phyloP scores from a whole-genome alignment of 1,140 invertebrate species.

The Piezodorus guildinii region DNA sequence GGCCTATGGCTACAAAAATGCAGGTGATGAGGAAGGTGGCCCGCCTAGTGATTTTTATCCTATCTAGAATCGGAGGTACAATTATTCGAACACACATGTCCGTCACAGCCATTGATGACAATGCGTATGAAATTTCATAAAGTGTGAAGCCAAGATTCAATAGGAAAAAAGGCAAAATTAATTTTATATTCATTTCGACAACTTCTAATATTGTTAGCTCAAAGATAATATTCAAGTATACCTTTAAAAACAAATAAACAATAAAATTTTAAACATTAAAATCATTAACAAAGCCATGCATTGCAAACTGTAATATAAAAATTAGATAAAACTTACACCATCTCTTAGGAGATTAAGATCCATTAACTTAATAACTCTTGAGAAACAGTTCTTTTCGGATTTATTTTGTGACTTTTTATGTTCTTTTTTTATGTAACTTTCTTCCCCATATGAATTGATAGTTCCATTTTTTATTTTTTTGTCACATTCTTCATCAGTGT shows the following conservation, averaged over 20 bases:
- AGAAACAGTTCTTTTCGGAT: conserved; percentile 51
- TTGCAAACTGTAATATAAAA: too few species aligned
- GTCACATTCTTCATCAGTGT: too few species aligned
- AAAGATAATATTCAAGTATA: conserved; percentile 51
- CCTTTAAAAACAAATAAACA: conserved; percentile 24
- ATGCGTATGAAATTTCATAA: conserved; percentile 30
- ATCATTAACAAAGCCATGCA: too few species aligned
- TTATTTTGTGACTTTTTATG: too few species aligned
- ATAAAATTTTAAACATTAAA: too few species aligned
- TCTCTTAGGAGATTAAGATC: conserved; percentile 54
- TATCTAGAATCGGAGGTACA: conserved; percentile 57
- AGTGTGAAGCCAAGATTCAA: conserved; percentile 47
- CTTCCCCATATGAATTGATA: too few species aligned
- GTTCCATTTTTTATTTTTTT: too few species aligned
- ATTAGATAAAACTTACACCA: conserved; percentile 29
- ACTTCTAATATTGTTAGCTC: conserved; percentile 52
- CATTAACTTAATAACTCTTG: conserved; percentile 48
- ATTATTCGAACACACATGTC: conserved; percentile 25
- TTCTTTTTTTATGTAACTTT: too few species aligned
- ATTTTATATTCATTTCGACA: conserved; percentile 54
- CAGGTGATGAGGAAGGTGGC: conserved; percentile 53
- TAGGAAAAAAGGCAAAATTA: conserved; percentile 52
- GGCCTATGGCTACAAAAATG: conserved; percentile 50
- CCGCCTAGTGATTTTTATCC: conserved; percentile 50
- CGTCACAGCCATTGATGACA: conserved; percentile 26